Evolutionary conservation across 2,888 invertebrate species (phyloP).

Genomic region (Acanthosepion lycidas): DNA sequence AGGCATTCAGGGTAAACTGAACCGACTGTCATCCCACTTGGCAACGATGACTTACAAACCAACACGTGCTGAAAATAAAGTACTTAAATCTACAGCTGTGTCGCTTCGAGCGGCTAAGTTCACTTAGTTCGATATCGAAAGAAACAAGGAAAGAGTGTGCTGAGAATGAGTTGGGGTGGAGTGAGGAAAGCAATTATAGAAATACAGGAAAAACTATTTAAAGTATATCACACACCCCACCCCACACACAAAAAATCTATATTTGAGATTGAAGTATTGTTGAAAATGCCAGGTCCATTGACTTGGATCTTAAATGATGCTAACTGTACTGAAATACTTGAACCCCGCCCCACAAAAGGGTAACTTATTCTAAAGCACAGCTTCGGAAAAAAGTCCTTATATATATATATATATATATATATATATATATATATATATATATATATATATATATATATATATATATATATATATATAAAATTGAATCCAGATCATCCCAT

Average conservation of each 20-base stretch:
- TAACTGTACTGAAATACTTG: neutral
- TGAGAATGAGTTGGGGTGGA: neutral
- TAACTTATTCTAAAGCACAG: neutral
- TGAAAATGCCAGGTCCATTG: neutral
- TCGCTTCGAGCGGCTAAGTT: neutral
- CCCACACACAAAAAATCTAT: neutral
- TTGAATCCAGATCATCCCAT: neutral
- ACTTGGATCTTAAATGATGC: neutral
- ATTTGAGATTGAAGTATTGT: neutral
- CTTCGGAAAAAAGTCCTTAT: neutral
- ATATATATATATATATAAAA: constrained; percentile 22
- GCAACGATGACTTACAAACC: neutral
- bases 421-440: constrained; percentile 33
- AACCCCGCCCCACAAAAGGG: neutral
- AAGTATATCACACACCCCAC: neutral
- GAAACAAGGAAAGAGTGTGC: neutral
- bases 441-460: constrained; percentile 33
- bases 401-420: neutral
- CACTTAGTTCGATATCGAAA: neutral
- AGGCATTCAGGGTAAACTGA: neutral
- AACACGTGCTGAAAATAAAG: neutral
- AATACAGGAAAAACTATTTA: neutral
- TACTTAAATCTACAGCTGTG: neutral
- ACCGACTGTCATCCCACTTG: neutral
- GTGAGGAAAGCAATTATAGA: neutral